Evolutionary conservation across 2,888 invertebrate genomes (phyloP), one percentile per base, ranked within the genome.

Genomic region (Cyrtodaria siliqua): DNA sequence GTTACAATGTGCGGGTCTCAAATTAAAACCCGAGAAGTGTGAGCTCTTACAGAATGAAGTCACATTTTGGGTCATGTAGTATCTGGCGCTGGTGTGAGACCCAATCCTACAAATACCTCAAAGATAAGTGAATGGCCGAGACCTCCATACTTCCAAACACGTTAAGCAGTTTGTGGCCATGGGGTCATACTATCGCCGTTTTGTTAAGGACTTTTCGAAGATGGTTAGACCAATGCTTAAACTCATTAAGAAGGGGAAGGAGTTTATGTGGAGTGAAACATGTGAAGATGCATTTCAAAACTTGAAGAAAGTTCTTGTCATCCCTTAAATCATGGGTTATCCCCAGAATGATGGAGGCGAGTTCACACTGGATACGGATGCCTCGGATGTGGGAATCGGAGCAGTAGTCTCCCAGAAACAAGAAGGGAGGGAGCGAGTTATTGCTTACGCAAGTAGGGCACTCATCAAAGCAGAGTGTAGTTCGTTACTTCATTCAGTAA

Each of bases 321-420:
- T 55, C 12, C 56, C 79, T 24, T 33, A 64, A 9, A 52, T 80
- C 18, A 56, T 79, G 68, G 82, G 70, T 3, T 73, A 67, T 60
- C 80, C 79, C 16, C n/a, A 12, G 24, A 26, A 71, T 26, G 50
- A 55, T 49, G 47, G 66, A 26, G 59, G 57, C 29, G 33, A 47
- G 6, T 82, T 64, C 40, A 66, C 60, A 1, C 18, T 82, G 38
- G 67, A 79, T 49, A 75, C 75, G 38, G 67, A 79, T 49, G 79
- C 75, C 8, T 64, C 71, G 27, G 64, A 40, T 16, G 29, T 33
- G 38, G 75, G 63, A 0, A 69, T 81, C 6, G 78, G 83, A 1
- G 75, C 63, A 16, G 83, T 83, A 1, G 50, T 81, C 2, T 67
- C 69, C 44, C 70, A 78, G 52, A 27, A 49, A n/a, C 61, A 64